Percentiles rank a stretch among this genome's conserved stretches.
phyloP scores from a whole-genome alignment of 2,113 vertebrate species.

The Falco punctatus region DNA sequence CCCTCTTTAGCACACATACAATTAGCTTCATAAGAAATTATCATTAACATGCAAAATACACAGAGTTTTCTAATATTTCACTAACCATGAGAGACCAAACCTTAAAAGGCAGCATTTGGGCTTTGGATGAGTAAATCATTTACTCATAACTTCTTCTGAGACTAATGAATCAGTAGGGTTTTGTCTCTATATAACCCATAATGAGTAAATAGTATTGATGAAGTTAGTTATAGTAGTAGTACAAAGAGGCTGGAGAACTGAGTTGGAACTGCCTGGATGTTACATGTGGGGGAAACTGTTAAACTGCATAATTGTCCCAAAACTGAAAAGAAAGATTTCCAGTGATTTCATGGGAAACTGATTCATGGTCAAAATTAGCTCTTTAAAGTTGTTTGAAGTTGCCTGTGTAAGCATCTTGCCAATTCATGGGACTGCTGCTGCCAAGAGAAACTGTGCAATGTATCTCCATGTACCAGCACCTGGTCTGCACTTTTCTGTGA shows the following conservation, averaged over 20 bases:
- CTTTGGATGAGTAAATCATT: neutral
- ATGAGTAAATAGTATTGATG: neutral
- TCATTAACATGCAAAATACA: neutral
- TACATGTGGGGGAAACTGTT: fast-evolving
- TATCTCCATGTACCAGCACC: neutral
- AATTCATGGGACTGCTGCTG: neutral
- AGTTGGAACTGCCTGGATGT: neutral
- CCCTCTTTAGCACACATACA: neutral
- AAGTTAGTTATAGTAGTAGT: neutral
- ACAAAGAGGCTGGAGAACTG: neutral
- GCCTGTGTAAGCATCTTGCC: fast-evolving
- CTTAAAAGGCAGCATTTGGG: neutral
- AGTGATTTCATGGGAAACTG: neutral
- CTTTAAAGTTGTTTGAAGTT: neutral
- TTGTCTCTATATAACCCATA: neutral
- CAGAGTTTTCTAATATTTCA: neutral
- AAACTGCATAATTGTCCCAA: neutral
- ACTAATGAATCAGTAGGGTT: neutral
- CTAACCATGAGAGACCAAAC: neutral
- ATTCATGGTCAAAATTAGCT: neutral
- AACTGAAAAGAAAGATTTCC: neutral
- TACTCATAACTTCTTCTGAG: neutral
- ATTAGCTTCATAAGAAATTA: neutral
- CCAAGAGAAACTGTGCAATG: neutral
- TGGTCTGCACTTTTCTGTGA: neutral